Evolutionary conservation across 2,888 invertebrate species (phyloP).

Genomic region (Papilio demoleus): DNA sequence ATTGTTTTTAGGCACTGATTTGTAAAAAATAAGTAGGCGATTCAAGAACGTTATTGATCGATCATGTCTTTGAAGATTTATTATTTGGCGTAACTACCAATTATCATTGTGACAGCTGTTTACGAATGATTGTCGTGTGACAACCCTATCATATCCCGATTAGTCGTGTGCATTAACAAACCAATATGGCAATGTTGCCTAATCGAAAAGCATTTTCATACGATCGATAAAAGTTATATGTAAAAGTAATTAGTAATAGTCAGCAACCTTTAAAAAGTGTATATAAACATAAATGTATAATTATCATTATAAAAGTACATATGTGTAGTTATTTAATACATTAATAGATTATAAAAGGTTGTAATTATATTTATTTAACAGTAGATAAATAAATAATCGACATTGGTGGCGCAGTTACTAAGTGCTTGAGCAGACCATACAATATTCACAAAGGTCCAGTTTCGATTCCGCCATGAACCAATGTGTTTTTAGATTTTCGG

Average conservation of each 20-base stretch:
- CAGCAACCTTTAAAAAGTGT: background rate
- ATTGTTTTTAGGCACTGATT: too few relatives aligned
- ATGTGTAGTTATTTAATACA: too few relatives aligned
- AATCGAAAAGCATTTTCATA: slow-evolving; percentile 38
- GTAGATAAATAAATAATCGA: too few relatives aligned
- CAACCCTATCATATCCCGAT: slow-evolving; percentile 33
- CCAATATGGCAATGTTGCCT: slow-evolving; percentile 33
- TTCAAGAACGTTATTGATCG: background rate
- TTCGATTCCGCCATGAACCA: too few relatives aligned
- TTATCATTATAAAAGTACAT: too few relatives aligned
- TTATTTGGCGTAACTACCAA: background rate
- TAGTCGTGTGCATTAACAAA: slow-evolving; percentile 28
- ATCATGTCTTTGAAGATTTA: background rate
- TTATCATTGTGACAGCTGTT: background rate
- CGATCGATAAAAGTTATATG: slow-evolving; percentile 21
- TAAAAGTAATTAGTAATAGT: slow-evolving; percentile 29
- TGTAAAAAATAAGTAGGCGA: background rate
- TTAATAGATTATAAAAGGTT: too few relatives aligned
- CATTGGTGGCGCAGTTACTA: too few relatives aligned
- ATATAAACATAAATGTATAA: background rate
- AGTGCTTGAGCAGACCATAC: too few relatives aligned
- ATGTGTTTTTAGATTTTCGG: too few relatives aligned
- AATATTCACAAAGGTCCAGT: too few relatives aligned
- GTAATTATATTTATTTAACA: too few relatives aligned
- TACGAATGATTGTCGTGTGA: background rate